Evolutionary conservation across 2,113 vertebrate genomes (phyloP), one percentile per base, ranked within the genome.

Genomic region (Ctenodactylus gundi): DNA sequence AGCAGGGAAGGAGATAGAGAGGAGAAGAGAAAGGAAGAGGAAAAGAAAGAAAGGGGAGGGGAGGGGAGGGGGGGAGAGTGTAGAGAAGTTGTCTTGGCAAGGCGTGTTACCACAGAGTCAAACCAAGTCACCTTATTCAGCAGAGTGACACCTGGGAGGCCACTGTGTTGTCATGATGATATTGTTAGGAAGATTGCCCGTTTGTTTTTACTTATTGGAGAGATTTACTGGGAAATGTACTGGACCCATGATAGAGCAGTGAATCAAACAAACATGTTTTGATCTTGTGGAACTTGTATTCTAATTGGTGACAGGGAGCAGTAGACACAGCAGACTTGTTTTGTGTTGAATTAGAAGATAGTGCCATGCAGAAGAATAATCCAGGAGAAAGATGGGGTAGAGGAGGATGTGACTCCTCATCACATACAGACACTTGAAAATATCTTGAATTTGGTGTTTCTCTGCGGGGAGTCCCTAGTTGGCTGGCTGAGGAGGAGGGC

Each of bases 401-500:
- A 7, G 23, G 41, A 7, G 15, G 11, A 77, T 55, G 39, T 55
- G 46, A n/a, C 53, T 80, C 49, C 75, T 94, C 91, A 57, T 57
- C 73, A 77, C 15, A n/a, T n/a, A 46, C 29, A 49, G 58, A 68
- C 90, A 93, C 11, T 73, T n/a, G 60, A 18, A 46, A 46, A 62
- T 51, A 65, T 68, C 27, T 73, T 25, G 18, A 57, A 58, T 64
- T 39, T 68, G 36, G 10, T 77, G 46, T 11, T 41, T 85, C 76
- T 67, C 85, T 92, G 46, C 36, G 67, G 39, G 36, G 25, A 92
- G 70, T 18, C 31, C 21, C 76, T 36, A 91, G 76, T 83, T 27
- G 87, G 94, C 9, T 55, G 91, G 64, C 86, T 91, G 91, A 95
- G 94, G 78, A 93, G 41, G 75, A 85, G 86, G 93, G 81, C 81